Evolutionary conservation across 2,113 vertebrate genomes (phyloP), one percentile per base, ranked within the genome.

Genomic region (Calcarius ornatus): DNA sequence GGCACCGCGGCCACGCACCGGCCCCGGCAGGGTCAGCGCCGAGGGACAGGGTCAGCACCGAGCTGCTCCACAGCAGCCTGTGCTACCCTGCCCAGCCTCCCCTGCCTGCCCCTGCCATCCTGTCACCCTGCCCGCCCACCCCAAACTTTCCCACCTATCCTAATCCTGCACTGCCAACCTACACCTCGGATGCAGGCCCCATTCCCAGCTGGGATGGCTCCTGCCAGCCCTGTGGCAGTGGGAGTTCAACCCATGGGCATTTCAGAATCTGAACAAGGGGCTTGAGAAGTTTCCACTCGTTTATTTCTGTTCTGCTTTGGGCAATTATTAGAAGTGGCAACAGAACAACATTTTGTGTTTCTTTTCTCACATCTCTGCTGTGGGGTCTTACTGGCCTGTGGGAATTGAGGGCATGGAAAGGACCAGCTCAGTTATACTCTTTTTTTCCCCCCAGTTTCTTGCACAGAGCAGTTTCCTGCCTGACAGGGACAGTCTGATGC

Each of bases 151-250:
- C n/a, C n/a, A 16, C n/a, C 33, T 14, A 27, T 18, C 57, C 57
- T 8, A 23, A 28, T 13, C 31, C 27, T 5, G 31, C 47, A 23
- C 4, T 14, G 7, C 45, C 37, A 3, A 2, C 25, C 57, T 57
- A 27, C 17, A 15, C n/a, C 30, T 47, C 3, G 0, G 30, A 25
- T 40, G 19, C 51, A 25, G 68, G 5, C 7, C 47, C 37, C 1
- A 3, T 17, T 23, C 22, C 30, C 24, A 6, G n/a, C 54, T 9
- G 84, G 28, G 43, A 22, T 5, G 42, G 69, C 37, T 73, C 51
- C 61, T 30, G 25, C 42, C 0, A 1, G 16, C 27, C 2, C 1
- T 0, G 6, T 2, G 33, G 11, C 25, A 5, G 2, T 9, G 6
- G 27, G 23, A 60, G 10, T 12, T 37, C 0, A 0, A 40, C 51